A percentile compares a stretch with the other conserved stretches of the same genome.
phyloP scores from a whole-genome alignment of 2,888 invertebrate genomes.

The Rhamnusium bicolor region DNA sequence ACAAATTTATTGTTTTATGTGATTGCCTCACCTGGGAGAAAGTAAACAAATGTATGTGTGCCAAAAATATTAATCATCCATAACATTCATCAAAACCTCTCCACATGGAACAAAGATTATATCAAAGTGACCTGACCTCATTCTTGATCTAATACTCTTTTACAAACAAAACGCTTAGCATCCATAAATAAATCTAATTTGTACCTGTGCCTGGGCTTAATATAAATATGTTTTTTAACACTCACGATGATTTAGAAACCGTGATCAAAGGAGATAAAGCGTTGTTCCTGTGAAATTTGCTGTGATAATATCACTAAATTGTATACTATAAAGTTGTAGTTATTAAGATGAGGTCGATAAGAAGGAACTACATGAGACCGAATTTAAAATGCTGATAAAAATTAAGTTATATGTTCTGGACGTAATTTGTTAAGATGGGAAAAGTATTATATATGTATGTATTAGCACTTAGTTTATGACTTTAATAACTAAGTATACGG shows the following conservation, averaged over 20 bases:
- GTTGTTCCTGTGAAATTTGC: slow-evolving; percentile 7
- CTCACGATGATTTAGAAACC: slow-evolving; percentile 6
- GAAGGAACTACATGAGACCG: not conserved
- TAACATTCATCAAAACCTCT: not conserved
- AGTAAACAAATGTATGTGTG: not conserved
- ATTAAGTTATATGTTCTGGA: too few species aligned
- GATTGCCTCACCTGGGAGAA: not conserved
- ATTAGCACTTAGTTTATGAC: too few species aligned
- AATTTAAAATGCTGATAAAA: not conserved
- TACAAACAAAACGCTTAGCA: not conserved
- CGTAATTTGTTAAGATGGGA: too few species aligned
- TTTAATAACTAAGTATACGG: too few species aligned
- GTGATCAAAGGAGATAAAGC: not conserved
- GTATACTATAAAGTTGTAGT: slow-evolving; percentile 6
- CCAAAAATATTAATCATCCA: not conserved
- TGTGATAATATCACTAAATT: slow-evolving; percentile 4
- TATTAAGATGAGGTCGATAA: slow-evolving; percentile 7
- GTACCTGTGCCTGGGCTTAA: not conserved
- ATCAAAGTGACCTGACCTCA: not conserved
- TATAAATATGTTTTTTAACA: not conserved
- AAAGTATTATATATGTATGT: too few species aligned
- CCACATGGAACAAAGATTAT: not conserved
- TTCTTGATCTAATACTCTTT: slow-evolving; percentile 3
- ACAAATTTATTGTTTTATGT: too few species aligned
- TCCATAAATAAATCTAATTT: slow-evolving; percentile 4